A percentile compares a stretch with the other conserved stretches of the same genome.
These are phyloP conservation scores for Trichacis sp. DNA, from an alignment of 2,888 invertebrate genomes.

Conservation along the genomic window DNA sequence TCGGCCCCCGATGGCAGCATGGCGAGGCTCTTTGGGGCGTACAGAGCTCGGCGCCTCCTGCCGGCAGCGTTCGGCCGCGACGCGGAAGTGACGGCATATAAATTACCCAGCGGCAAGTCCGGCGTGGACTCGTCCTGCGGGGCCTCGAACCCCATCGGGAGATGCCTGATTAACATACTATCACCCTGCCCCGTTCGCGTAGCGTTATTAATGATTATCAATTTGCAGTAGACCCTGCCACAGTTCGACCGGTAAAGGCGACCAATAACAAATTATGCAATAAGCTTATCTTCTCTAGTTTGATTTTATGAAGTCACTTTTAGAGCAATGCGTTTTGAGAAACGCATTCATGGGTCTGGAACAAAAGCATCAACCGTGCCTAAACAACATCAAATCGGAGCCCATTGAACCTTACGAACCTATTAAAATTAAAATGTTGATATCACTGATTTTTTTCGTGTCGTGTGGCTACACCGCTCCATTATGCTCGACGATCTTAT, in stretches of 20 bases:
- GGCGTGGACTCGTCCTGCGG: slow-evolving; percentile 41
- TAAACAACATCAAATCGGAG: too few species aligned
- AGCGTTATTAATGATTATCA: slow-evolving; percentile 63
- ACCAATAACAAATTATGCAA: slow-evolving; percentile 60
- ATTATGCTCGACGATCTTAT: too few species aligned
- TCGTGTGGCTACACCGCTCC: too few species aligned
- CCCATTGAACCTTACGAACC: too few species aligned
- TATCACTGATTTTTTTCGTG: too few species aligned
- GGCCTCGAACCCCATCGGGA: slow-evolving; percentile 40
- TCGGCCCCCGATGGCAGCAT: slow-evolving; percentile 42
- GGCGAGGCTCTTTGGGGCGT: slow-evolving; percentile 52
- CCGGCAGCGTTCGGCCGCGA: slow-evolving; percentile 59
- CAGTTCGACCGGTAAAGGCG: slow-evolving; percentile 44
- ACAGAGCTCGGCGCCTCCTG: slow-evolving; percentile 50
- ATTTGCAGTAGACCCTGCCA: slow-evolving; percentile 55
- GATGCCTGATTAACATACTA: slow-evolving; percentile 38
- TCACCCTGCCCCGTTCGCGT: slow-evolving; percentile 44
- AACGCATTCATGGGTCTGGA: too few species aligned
- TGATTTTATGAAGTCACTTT: slow-evolving; percentile 22
- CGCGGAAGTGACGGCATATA: slow-evolving; percentile 66
- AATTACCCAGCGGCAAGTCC: slow-evolving; percentile 62
- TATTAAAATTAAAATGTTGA: too few species aligned
- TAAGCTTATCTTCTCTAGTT: slow-evolving; percentile 49
- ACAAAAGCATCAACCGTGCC: too few species aligned
- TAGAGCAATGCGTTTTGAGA: not conserved